Percentiles rank a stretch among this genome's conserved stretches.
These are phyloP conservation scores for Acrobasis consociella DNA, from an alignment of 2,888 invertebrate species.

Conservation along the genomic window DNA sequence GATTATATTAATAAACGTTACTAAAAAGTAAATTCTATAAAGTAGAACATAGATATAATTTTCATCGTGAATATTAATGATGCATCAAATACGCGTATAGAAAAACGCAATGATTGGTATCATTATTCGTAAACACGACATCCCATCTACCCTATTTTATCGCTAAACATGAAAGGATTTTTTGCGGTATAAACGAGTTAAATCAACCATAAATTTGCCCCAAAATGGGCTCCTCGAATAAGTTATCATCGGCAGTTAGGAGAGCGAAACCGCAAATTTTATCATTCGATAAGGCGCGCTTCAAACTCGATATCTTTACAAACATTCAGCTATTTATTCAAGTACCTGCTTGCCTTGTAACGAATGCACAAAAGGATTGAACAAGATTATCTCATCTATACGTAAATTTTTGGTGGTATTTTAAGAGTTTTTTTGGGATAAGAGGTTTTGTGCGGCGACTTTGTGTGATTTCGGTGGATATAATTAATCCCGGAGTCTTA, in stretches of 20 bases:
- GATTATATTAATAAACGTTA: too few relatives aligned
- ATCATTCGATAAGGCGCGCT: conserved; percentile 57
- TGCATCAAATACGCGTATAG: not conserved
- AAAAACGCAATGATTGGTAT: conserved; percentile 17
- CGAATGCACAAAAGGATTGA: conserved; percentile 8
- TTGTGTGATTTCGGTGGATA: conserved; percentile 9
- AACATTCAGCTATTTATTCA: conserved; percentile 30
- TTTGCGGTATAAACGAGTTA: conserved; percentile 67
- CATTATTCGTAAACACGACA: conserved; percentile 30
- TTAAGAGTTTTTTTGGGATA: not conserved
- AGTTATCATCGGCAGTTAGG: conserved; percentile 74
- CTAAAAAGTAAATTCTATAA: not conserved
- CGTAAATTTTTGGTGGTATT: not conserved
- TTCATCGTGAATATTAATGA: not conserved
- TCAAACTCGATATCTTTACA: conserved; percentile 42
- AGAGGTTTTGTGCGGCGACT: not conserved
- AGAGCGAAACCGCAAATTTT: conserved; percentile 58
- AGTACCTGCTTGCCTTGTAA: not conserved
- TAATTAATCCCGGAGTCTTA: not conserved
- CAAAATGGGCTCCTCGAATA: conserved; percentile 68
- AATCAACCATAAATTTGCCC: conserved; percentile 70
- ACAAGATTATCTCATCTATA: not conserved
- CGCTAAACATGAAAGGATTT: conserved; percentile 55
- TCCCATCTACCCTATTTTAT: conserved; percentile 52
- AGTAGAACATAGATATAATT: not conserved